Percentiles rank a stretch among this genome's conserved stretches.
These are phyloP conservation scores for Cepaea nemoralis DNA, from an alignment of 1,140 invertebrate genomes.

Conservation along the genomic window DNA sequence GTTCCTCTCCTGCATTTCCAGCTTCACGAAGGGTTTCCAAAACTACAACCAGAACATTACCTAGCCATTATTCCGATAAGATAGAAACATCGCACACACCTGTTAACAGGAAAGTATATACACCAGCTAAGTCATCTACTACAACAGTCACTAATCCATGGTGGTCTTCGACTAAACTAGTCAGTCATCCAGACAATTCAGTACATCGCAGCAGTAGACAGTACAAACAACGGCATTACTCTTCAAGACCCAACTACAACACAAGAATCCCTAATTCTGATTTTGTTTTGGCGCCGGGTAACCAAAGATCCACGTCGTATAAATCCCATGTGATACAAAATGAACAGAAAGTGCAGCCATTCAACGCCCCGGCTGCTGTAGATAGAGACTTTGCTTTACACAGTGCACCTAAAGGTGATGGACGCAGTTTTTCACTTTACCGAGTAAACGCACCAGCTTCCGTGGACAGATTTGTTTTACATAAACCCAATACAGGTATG, in stretches of 20 bases:
- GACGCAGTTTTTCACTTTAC: background rate
- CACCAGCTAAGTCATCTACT: background rate
- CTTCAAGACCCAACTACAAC: background rate
- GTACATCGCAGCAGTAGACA: background rate
- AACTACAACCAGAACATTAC: background rate
- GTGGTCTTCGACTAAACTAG: background rate
- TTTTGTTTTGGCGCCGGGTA: background rate
- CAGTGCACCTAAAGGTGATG: background rate
- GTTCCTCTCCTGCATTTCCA: background rate
- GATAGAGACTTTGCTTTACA: conserved; percentile 5
- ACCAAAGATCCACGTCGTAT: background rate
- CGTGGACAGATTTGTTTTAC: background rate
- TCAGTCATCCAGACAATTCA: background rate
- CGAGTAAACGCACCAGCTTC: background rate
- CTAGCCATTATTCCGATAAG: no score
- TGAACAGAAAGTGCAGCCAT: background rate
- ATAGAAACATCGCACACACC: background rate
- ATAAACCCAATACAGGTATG: no score
- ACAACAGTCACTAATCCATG: background rate
- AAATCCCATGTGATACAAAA: background rate
- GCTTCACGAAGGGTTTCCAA: background rate
- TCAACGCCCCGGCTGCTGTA: background rate
- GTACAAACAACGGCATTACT: background rate
- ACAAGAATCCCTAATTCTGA: background rate
- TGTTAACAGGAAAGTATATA: background rate